Percentiles rank a stretch among this genome's conserved stretches.
Evolutionary conservation across 1,140 invertebrate species (phyloP).

Genomic region (Berghia stephanieae): DNA sequence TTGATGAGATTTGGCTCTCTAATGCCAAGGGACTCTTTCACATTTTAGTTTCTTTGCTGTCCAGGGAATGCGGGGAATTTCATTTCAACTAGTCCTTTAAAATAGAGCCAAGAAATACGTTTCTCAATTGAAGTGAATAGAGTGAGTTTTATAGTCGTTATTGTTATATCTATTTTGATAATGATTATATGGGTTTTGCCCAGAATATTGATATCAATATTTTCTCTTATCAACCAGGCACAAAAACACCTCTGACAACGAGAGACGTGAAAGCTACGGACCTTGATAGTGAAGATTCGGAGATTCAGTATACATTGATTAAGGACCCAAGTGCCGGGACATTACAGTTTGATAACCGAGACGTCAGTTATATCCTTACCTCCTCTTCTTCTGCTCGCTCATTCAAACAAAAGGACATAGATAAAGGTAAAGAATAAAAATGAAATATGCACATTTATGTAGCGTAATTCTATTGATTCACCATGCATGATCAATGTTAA

Average conservation of each 20-base stretch:
- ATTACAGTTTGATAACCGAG: slow-evolving; percentile 37
- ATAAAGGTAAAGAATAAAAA: slow-evolving; percentile 41
- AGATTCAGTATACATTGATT: slow-evolving; percentile 55
- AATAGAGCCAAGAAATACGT: too few species aligned
- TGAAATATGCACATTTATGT: neutral
- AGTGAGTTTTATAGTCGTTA: too few species aligned
- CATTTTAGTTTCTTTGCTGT: too few species aligned
- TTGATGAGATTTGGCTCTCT: too few species aligned
- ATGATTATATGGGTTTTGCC: too few species aligned
- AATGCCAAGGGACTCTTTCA: too few species aligned
- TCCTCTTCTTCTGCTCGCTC: slow-evolving; percentile 34
- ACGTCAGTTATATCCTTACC: slow-evolving; percentile 29
- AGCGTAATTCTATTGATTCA: neutral
- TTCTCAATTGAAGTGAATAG: too few species aligned
- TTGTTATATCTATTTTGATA: too few species aligned
- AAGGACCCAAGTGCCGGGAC: slow-evolving; percentile 47
- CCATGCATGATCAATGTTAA: neutral
- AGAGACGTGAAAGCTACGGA: slow-evolving; percentile 56
- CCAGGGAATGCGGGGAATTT: too few species aligned
- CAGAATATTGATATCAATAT: neutral
- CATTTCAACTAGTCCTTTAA: too few species aligned
- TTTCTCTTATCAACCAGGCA: slow-evolving; percentile 44
- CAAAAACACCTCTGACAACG: slow-evolving; percentile 41
- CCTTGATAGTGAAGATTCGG: slow-evolving; percentile 58
- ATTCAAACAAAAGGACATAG: slow-evolving; percentile 54